phyloP scores from a whole-genome alignment of 2,888 invertebrate species.

The Caenorhabditis wallacei region DNA sequence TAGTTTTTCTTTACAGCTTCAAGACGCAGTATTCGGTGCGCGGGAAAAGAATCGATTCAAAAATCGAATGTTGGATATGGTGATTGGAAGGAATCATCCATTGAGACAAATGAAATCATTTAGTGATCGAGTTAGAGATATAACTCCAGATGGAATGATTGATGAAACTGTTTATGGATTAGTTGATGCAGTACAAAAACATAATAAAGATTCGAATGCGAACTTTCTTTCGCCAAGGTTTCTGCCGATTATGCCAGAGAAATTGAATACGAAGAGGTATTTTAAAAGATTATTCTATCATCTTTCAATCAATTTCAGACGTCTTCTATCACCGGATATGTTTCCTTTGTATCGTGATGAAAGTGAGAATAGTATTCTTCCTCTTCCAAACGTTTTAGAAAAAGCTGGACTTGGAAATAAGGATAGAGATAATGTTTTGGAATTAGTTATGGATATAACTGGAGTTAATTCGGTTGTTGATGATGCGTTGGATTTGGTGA shows the following conservation, averaged over 20 bases:
- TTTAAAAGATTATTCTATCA: too few relatives aligned
- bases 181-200: slow-evolving; percentile 70
- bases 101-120: slow-evolving; percentile 57
- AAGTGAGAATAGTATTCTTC: slow-evolving; percentile 68
- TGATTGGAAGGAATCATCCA: slow-evolving; percentile 74
- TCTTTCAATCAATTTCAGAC: slow-evolving; percentile 49
- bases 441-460: slow-evolving; percentile 77
- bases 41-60: slow-evolving; percentile 66
- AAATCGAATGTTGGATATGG: slow-evolving; percentile 75
- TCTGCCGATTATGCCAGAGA: slow-evolving; percentile 73
- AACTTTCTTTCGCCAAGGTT: slow-evolving; percentile 76
- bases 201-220: slow-evolving; percentile 70
- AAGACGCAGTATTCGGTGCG: slow-evolving; percentile 65
- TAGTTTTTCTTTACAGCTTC: slow-evolving; percentile 62
- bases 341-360: slow-evolving; percentile 76
- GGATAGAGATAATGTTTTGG: slow-evolving; percentile 71
- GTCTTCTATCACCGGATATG: slow-evolving; percentile 74
- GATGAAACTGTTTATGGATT: slow-evolving; percentile 69
- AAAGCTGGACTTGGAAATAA: slow-evolving; percentile 64
- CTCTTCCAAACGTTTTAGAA: slow-evolving; percentile 72
- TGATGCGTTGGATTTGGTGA: slow-evolving; percentile 71
- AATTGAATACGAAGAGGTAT: slow-evolving; percentile 60
- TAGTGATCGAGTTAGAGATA: slow-evolving; percentile 59
- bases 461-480: slow-evolving; percentile 75
- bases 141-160: slow-evolving; percentile 65